These are phyloP conservation scores for Petrocephalus microphthalmus DNA, from an alignment of 2,113 vertebrate species.

Conservation along the genomic window DNA sequence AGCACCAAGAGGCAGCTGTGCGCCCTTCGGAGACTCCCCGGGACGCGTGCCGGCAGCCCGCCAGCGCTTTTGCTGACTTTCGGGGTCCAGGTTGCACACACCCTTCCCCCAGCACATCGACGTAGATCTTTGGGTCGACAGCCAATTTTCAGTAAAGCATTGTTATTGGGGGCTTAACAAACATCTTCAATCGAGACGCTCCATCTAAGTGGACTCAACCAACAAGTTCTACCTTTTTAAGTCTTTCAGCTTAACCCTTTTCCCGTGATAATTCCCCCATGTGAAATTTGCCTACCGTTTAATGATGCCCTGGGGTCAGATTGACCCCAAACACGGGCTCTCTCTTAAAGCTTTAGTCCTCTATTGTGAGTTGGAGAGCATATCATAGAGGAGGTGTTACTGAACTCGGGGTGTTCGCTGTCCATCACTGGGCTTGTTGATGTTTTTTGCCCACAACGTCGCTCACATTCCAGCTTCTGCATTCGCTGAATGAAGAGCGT, in stretches of 20 bases:
- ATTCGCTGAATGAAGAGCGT: background rate
- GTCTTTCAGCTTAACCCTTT: no score
- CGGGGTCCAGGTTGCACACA: background rate
- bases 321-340: no score
- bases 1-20: background rate
- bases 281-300: no score
- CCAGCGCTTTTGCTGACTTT: background rate
- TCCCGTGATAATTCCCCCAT: no score
- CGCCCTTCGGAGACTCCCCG: background rate
- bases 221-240: background rate
- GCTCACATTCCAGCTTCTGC: conserved; percentile 6
- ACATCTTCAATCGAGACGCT: background rate
- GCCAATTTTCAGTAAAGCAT: background rate
- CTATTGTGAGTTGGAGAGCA: background rate
- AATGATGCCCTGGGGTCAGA: no score
- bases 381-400: background rate
- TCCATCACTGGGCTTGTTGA: background rate
- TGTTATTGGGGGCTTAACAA: background rate
- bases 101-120: background rate
- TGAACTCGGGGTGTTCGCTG: background rate
- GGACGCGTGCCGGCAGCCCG: background rate
- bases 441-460: background rate
- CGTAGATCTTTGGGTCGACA: background rate
- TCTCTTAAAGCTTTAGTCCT: background rate
- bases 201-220: background rate